Conservation (phyloP, 2,888 invertebrate genomes). For the Galeopsomyia nigrocyanea region DNA sequence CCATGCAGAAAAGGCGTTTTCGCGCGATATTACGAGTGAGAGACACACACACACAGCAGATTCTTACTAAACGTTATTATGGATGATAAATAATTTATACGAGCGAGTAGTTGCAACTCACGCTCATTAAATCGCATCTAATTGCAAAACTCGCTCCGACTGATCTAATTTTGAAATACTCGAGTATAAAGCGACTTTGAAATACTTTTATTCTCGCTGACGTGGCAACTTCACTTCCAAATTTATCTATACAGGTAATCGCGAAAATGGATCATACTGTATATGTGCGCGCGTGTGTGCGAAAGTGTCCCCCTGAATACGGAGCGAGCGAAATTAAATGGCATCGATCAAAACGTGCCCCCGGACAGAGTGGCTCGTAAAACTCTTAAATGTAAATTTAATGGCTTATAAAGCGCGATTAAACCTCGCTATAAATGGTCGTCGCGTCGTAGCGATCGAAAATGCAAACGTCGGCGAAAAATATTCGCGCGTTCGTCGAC, state of each 20-base stretch:
- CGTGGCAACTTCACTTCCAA: neutral
- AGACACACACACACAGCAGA: neutral
- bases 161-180: conserved; percentile 41
- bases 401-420: conserved; percentile 24
- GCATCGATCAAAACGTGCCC: conserved; percentile 19
- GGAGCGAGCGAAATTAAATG: conserved; percentile 19
- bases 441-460: neutral
- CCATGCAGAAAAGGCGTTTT: conserved; percentile 44
- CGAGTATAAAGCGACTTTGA: conserved; percentile 7
- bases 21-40: conserved; percentile 32
- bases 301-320: conserved; percentile 6
- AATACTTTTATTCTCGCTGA: conserved; percentile 2
- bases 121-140: conserved; percentile 39
- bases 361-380: conserved; percentile 14
- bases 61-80: conserved; percentile 32
- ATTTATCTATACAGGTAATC: neutral
- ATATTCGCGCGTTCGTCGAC: neutral
- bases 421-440: conserved; percentile 7
- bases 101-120: neutral
- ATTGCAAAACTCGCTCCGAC: conserved; percentile 32
- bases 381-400: conserved; percentile 31
- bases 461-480: conserved; percentile 4
- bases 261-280: conserved; percentile 6
- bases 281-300: too few relatives aligned
- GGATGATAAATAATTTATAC: conserved; percentile 45